Percentiles rank a stretch among this genome's conserved stretches.
Conservation (phyloP, 30 jellyfish, hydroid and myxozoan genomes). For the Aurelia aurita region DNA sequence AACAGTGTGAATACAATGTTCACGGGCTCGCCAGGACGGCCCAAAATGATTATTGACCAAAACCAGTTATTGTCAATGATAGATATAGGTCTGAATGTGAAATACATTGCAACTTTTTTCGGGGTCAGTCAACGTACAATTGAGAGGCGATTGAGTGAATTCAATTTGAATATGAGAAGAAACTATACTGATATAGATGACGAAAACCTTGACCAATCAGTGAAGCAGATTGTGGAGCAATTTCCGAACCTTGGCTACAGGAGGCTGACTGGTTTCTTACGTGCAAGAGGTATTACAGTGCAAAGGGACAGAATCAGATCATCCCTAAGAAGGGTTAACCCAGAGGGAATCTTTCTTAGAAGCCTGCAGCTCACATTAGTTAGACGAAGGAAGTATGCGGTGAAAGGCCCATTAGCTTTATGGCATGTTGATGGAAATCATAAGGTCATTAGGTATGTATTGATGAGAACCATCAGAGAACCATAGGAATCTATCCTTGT, state of each 20-base stretch:
- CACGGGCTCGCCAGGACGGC: too few relatives aligned
- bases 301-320: constrained; percentile 26
- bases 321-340: constrained; percentile 5
- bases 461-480: too few relatives aligned
- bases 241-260: constrained; percentile 23
- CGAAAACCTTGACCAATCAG: constrained; percentile 22
- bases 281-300: constrained; percentile 25
- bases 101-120: not conserved
- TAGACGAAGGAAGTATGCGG: constrained; percentile 25
- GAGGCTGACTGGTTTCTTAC: constrained; percentile 8
- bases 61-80: too few relatives aligned
- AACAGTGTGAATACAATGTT: too few relatives aligned
- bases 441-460: not conserved
- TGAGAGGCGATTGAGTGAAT: constrained; percentile 18
- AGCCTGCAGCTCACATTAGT: not conserved
- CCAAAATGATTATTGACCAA: too few relatives aligned
- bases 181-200: constrained; percentile 9
- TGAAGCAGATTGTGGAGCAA: not conserved
- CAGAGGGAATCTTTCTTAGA: constrained; percentile 29
- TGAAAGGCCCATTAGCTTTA: constrained; percentile 6
- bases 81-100: too few relatives aligned
- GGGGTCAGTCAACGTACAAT: constrained; percentile 43
- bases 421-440: constrained; percentile 53
- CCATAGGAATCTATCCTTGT: too few relatives aligned
- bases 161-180: not conserved